A percentile compares a stretch with the other conserved stretches of the same genome.
Conservation (phyloP, 2,113 vertebrate genomes). For the Mugil cephalus region DNA sequence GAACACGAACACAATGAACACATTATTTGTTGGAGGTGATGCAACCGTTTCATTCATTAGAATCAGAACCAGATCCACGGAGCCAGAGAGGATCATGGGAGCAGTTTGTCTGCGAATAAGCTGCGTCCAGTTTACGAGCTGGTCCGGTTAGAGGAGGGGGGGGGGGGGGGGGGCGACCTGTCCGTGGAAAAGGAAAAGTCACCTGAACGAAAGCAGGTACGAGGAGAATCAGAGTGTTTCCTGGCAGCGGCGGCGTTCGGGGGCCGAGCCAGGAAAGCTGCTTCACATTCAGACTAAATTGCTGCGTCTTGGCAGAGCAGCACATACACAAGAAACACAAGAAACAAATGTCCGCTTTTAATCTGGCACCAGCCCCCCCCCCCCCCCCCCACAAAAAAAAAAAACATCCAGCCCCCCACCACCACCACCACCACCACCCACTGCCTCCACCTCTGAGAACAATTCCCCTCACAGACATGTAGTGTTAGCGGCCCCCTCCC, state of each 20-base stretch:
- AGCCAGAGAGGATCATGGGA: constrained; percentile 54
- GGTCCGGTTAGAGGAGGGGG: constrained; percentile 22
- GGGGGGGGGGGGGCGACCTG: constrained; percentile 19
- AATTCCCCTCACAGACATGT: constrained; percentile 61
- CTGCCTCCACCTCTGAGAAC: constrained; percentile 46
- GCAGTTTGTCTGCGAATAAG: constrained; percentile 64
- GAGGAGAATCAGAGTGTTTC: constrained; percentile 58
- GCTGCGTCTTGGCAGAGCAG: constrained; percentile 72
- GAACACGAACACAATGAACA: constrained; percentile 49
- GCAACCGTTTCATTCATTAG: constrained; percentile 55
- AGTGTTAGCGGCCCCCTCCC: constrained; percentile 49
- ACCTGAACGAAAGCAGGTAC: constrained; percentile 82
- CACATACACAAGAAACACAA: constrained; percentile 75
- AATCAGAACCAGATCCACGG: constrained; percentile 55
- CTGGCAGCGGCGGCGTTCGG: constrained; percentile 66
- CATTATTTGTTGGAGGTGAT: constrained; percentile 44
- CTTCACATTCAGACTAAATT: constrained; percentile 81
- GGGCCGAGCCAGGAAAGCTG: constrained; percentile 79
- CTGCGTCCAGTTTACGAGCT: constrained; percentile 69
- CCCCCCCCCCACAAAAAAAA: no score
- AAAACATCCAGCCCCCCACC: constrained; percentile 16
- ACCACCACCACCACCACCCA: no score
- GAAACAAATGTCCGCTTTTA: constrained; percentile 79
- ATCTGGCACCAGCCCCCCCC: constrained; percentile 49
- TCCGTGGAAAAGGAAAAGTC: constrained; percentile 33